phyloP scores from a whole-genome alignment of 2,888 invertebrate species.

The Parapristionchus giblindavisi region DNA sequence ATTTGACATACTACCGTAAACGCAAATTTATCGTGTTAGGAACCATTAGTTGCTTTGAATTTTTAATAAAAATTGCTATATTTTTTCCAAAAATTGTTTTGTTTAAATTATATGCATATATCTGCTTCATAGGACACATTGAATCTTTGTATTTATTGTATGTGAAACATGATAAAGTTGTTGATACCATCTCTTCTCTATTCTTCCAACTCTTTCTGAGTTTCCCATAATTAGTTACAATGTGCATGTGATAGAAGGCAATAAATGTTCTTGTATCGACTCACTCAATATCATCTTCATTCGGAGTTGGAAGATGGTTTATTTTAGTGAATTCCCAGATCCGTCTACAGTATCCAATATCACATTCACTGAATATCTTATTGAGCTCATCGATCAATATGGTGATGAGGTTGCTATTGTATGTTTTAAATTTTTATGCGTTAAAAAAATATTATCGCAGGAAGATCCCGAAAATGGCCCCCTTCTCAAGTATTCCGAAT shows the following conservation, averaged over 20 bases:
- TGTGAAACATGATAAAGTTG: no score
- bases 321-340: slow-evolving; percentile 1
- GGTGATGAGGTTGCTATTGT: slow-evolving; percentile 12
- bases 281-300: background rate
- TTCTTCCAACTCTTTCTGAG: background rate
- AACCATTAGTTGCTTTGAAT: no score
- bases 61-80: no score
- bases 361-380: background rate
- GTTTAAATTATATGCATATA: no score
- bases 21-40: no score
- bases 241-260: no score
- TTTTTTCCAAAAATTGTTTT: no score
- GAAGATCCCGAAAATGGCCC: slow-evolving; percentile 6
- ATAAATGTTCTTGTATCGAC: no score
- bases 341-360: background rate
- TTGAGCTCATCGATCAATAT: background rate
- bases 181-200: background rate
- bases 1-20: no score
- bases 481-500: background rate
- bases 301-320: background rate
- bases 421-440: background rate
- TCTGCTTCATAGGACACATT: no score
- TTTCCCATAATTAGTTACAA: background rate
- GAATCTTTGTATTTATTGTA: no score
- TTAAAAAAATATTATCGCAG: background rate